Evolutionary conservation across 2,888 invertebrate genomes (phyloP).

Genomic region (Conomelus anceps): DNA sequence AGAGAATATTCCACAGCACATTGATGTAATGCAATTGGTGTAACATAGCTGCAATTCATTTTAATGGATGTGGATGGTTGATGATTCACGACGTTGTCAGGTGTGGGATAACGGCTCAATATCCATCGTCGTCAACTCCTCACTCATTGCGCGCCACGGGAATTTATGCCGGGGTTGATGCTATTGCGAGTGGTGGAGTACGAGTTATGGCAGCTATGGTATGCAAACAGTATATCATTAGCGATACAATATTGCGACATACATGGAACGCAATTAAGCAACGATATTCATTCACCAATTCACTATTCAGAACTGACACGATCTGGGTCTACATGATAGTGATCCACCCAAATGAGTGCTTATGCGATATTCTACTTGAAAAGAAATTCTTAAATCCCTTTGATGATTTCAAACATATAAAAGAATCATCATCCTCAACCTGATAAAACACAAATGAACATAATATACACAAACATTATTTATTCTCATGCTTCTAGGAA

Average conservation of each 20-base stretch:
- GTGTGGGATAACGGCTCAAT: no score
- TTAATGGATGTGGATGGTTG: not conserved
- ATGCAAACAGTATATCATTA: not conserved
- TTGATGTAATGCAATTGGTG: not conserved
- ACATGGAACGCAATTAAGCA: not conserved
- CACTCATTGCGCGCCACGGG: not conserved
- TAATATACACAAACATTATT: no score
- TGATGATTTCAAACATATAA: no score
- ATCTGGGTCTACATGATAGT: not conserved
- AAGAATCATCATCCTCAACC: no score
- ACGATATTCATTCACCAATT: not conserved
- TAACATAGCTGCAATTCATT: not conserved
- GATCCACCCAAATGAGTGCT: no score
- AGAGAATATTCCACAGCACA: not conserved
- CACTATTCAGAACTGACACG: not conserved
- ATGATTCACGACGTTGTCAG: not conserved
- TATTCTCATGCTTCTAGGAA: no score
- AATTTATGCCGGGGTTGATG: not conserved
- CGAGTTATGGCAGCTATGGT: no score
- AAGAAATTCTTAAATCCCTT: no score
- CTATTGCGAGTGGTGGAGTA: not conserved
- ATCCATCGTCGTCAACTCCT: not conserved
- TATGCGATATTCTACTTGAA: no score
- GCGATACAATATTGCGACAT: not conserved
- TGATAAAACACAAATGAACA: no score